These are phyloP conservation scores for Ennomos fuscantarius DNA, from an alignment of 2,888 invertebrate genomes.

Conservation along the genomic window DNA sequence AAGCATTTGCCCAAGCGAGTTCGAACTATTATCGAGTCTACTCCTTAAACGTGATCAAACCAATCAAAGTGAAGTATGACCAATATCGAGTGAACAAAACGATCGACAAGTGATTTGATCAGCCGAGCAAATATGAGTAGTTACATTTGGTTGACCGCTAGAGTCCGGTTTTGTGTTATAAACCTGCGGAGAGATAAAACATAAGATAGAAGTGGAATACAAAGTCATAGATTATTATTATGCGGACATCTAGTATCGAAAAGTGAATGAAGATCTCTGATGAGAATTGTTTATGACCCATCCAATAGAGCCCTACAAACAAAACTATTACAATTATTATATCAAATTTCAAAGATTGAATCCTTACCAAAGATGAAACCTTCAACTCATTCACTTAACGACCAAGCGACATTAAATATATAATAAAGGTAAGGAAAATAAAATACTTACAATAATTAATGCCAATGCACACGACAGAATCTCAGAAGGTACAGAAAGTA, in stretches of 20 bases:
- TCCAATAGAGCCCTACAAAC: background rate
- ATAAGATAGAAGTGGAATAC: constrained; percentile 79
- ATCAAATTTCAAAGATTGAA: background rate
- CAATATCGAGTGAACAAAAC: constrained; percentile 75
- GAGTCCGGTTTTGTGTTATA: constrained; percentile 85
- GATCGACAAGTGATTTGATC: constrained; percentile 76
- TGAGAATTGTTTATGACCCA: background rate
- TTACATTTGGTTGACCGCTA: constrained; percentile 85
- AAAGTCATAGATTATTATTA: constrained; percentile 56
- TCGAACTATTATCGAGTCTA: constrained; percentile 69
- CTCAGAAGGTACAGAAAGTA: constrained; percentile 20
- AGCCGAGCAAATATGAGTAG: constrained; percentile 81
- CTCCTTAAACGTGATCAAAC: constrained; percentile 73
- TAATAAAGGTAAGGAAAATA: constrained; percentile 49
- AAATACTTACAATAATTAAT: constrained; percentile 40
- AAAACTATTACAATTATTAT: background rate
- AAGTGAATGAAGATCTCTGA: constrained; percentile 55
- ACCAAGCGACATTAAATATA: constrained; percentile 69
- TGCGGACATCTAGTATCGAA: constrained; percentile 62
- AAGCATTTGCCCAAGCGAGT: constrained; percentile 73
- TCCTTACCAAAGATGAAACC: background rate
- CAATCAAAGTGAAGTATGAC: constrained; percentile 74
- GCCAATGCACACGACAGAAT: constrained; percentile 31
- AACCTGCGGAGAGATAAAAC: constrained; percentile 84
- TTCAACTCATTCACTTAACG: constrained; percentile 59